Percentiles rank a stretch among this genome's conserved stretches.
phyloP scores from a whole-genome alignment of 2,113 vertebrate species.

The Azemiops feae region DNA sequence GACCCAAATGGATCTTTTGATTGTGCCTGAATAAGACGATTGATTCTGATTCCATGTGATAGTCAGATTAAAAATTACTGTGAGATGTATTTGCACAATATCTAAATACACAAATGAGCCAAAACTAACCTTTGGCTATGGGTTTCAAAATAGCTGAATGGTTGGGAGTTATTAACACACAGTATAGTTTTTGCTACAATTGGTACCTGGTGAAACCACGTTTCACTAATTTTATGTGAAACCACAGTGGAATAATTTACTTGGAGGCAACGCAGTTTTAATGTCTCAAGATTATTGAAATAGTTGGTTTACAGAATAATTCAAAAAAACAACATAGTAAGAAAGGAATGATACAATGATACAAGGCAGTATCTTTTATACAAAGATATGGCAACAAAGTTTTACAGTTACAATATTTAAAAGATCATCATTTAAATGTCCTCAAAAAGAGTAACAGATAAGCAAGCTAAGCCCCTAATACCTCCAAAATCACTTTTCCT shows the following conservation, averaged over 20 bases:
- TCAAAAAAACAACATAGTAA: neutral
- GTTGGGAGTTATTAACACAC: neutral
- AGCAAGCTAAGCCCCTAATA: conserved; percentile 8
- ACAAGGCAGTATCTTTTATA: neutral
- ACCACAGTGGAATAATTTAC: neutral
- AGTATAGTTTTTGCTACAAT: neutral
- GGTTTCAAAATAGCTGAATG: neutral
- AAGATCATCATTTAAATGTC: neutral
- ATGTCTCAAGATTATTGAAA: neutral
- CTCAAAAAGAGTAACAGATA: neutral
- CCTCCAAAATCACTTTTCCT: conserved; percentile 6
- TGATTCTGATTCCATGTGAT: neutral
- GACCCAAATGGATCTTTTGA: neutral
- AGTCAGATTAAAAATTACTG: neutral
- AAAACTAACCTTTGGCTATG: too few species aligned
- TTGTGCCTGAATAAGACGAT: neutral
- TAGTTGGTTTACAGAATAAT: neutral
- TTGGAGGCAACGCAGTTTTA: neutral
- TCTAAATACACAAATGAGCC: neutral
- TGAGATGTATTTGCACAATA: neutral
- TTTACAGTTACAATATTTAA: neutral
- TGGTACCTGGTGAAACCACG: neutral
- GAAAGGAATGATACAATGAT: neutral
- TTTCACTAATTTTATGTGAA: neutral
- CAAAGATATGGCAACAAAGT: neutral